phyloP scores from a whole-genome alignment of 2,113 vertebrate genomes.

The Butorides virescens region DNA sequence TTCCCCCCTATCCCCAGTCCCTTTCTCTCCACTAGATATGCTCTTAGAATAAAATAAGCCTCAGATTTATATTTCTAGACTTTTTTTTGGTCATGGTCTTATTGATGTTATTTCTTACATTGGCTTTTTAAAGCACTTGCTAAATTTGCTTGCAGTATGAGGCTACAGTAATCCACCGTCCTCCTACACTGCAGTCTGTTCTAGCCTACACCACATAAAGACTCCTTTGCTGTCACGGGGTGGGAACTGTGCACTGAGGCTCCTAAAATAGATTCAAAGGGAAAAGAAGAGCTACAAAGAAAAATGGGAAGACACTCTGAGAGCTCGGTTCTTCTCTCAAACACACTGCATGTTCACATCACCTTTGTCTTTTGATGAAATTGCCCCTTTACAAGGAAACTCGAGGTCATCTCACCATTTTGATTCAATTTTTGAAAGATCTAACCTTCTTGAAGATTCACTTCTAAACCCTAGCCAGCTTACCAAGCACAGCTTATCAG shows the following conservation, averaged over 20 bases:
- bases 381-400: background rate
- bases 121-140: constrained; percentile 45
- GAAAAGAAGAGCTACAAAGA: background rate
- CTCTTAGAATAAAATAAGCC: background rate
- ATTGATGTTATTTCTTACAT: constrained; percentile 24
- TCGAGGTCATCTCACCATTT: background rate
- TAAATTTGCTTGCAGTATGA: constrained; percentile 31
- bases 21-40: background rate
- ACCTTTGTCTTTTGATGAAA: background rate
- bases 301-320: background rate
- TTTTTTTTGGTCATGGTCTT: background rate
- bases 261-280: constrained; percentile 46
- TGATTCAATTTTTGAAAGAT: background rate
- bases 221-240: background rate
- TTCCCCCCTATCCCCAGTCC: background rate
- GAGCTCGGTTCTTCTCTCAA: background rate
- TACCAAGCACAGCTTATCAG: background rate
- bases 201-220: constrained; percentile 19
- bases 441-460: background rate
- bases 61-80: background rate
- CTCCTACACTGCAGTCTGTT: constrained; percentile 61
- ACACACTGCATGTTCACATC: background rate
- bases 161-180: constrained; percentile 27
- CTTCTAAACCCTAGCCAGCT: background rate
- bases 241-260: background rate